Base-by-base conservation (phyloP, 1,140 invertebrate species). In the Drosophila littoralis region DNA sequence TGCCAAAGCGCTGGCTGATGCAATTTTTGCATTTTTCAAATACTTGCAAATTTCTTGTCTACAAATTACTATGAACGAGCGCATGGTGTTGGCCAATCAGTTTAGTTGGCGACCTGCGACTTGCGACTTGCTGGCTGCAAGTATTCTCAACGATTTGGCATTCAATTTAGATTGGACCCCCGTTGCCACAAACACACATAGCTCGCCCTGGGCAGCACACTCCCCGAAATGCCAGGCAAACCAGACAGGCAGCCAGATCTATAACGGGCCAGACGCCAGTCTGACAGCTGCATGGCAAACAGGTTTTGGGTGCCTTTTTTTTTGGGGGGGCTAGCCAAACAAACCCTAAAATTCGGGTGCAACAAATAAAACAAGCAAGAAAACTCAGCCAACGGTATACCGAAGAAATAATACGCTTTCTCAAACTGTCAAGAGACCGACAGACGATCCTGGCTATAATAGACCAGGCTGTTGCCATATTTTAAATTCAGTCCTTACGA, bases 11-110 rank as follows among this genome's bases (percentile, higher is more conserved):
- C 40, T 7, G 61, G 70, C 83, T 88, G 84, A 84, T 88, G 84
- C 84, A 88, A 88, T 88, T 88, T 81, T 66, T 67, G 70, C 80
- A 89, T 88, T 88, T 89, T 89, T 83, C 74, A 75, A 71, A 88
- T 84, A 78, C 68, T 79, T 86, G 82, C 63, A 8, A 75, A 79
- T 79, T 79, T 83, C 35, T 71, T 66, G 59, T 76, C 67, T 58
- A 60, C 59, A 81, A 85, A 85, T 85, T 85, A 72, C 74, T 67
- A 73, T 76, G 66, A 58, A 42, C 59, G 33, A 40, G 33, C 38
- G 35, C 33, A 13, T 33, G 55, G 17, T 38, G 57, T 75, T 71
- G 55, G 59, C 58, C 67, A 75, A 64, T 40, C 22, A 48, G 9
- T 43, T 75, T 75, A 46, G 60, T 59, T 38, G 48, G 52, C 45